Evolutionary conservation across 2,888 invertebrate genomes (phyloP).

Genomic region (Plutella xylostella): DNA sequence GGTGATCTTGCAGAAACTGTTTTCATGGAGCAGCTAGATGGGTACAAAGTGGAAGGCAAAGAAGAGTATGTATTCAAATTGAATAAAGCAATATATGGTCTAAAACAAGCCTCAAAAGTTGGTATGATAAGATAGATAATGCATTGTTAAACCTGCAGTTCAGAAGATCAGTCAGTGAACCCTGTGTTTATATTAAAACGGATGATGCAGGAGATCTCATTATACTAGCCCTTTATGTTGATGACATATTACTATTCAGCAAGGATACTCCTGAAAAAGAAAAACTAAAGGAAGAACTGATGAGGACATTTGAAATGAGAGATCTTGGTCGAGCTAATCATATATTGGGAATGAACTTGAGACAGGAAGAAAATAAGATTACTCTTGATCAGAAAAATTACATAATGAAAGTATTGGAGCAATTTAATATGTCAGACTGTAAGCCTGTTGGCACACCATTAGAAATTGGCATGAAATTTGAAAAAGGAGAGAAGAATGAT

Average conservation of each 20-base stretch:
- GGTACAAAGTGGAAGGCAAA: background rate
- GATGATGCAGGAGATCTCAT: background rate
- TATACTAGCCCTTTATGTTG: conserved; percentile 7
- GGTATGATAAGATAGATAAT: conserved; percentile 5
- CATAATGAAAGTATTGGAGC: conserved; percentile 4
- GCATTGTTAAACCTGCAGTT: background rate
- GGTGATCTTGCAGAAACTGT: conserved; percentile 15
- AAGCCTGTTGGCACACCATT: conserved; percentile 5
- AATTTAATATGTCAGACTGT: conserved; percentile 9
- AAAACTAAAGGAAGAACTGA: conserved; percentile 5
- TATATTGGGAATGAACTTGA: conserved; percentile 1
- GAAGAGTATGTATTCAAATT: too few relatives aligned
- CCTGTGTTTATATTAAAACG: conserved; percentile 3
- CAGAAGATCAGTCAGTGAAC: background rate
- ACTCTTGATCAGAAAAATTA: conserved; percentile 2
- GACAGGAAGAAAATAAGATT: background rate
- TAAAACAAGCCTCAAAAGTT: too few relatives aligned
- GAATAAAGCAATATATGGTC: too few relatives aligned
- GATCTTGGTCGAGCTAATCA: background rate
- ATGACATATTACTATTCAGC: conserved; percentile 3
- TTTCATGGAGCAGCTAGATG: conserved; percentile 11
- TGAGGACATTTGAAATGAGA: conserved; percentile 7
- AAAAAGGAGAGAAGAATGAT: background rate
- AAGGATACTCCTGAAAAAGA: conserved; percentile 3
- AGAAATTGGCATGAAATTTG: conserved; percentile 3